These are phyloP conservation scores for Cataglyphis altisquamis DNA, from an alignment of 2,888 invertebrate species.

Conservation along the genomic window DNA sequence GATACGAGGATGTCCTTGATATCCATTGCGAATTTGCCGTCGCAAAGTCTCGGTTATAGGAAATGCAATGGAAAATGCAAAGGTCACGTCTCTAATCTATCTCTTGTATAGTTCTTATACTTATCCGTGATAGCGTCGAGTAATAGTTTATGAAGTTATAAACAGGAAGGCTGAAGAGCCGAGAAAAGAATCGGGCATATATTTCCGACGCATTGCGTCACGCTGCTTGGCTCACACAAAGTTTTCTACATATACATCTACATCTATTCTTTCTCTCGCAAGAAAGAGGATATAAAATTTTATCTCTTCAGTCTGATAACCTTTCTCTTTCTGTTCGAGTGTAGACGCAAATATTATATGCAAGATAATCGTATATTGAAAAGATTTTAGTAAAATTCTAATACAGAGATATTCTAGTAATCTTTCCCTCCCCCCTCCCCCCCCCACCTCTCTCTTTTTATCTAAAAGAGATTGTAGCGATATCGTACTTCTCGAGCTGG, in stretches of 20 bases:
- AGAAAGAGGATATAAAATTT: constrained; percentile 72
- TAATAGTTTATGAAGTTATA: constrained; percentile 19
- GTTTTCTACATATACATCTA: background rate
- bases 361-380: background rate
- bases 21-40: constrained; percentile 48
- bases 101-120: constrained; percentile 22
- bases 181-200: background rate
- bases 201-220: constrained; percentile 58
- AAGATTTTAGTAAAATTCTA: background rate
- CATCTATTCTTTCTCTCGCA: constrained; percentile 58
- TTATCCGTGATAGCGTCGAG: background rate
- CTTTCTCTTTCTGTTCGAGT: constrained; percentile 70
- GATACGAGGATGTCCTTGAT: constrained; percentile 67
- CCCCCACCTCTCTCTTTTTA: no score
- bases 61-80: constrained; percentile 47
- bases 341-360: constrained; percentile 41
- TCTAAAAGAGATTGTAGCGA: background rate
- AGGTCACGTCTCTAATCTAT: constrained; percentile 41
- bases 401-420: background rate
- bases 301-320: constrained; percentile 62
- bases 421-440: background rate
- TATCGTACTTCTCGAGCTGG: background rate
- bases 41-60: constrained; percentile 40
- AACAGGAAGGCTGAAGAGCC: background rate
- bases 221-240: constrained; percentile 25